A percentile compares a stretch with the other conserved stretches of the same genome.
Evolutionary conservation across 2,797 vertebrate genomes (phyloP).

Genomic region (Pteropus rufus): DNA sequence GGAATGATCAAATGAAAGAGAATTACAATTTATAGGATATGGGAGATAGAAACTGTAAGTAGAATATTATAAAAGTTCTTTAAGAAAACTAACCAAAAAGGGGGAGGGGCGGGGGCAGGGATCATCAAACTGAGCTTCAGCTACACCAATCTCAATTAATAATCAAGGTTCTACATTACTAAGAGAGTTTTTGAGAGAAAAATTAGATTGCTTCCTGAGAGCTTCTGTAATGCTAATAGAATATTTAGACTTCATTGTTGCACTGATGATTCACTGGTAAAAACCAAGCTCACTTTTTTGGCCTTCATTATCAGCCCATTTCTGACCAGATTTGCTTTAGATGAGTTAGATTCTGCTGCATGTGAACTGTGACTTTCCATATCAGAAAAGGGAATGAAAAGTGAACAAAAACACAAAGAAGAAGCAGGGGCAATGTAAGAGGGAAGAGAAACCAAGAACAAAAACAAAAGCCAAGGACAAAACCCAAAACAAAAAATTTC

Average conservation of each 20-base stretch:
- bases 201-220: conserved; percentile 47
- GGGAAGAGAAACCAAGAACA: not conserved
- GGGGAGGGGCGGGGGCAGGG: too few species aligned
- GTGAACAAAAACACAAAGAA: not conserved
- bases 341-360: conserved; percentile 47
- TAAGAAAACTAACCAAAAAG: not conserved
- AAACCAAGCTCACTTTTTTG: conserved; percentile 36
- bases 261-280: conserved; percentile 56
- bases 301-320: conserved; percentile 64
- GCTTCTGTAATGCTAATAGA: conserved; percentile 67
- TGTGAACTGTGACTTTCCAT: conserved; percentile 55
- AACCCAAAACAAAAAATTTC: not conserved
- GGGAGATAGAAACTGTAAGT: not conserved
- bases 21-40: not conserved
- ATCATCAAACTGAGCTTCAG: not conserved
- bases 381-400: conserved; percentile 38
- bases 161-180: conserved; percentile 58
- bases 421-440: not conserved
- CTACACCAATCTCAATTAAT: conserved; percentile 46
- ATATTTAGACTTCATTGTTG: conserved; percentile 58
- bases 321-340: conserved; percentile 66
- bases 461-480: not conserved
- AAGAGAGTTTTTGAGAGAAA: conserved; percentile 40
- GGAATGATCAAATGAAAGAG: not conserved
- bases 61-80: conserved; percentile 22